phyloP scores from a whole-genome alignment of 2,113 vertebrate genomes.

The Protobothrops mucrosquamatus region DNA sequence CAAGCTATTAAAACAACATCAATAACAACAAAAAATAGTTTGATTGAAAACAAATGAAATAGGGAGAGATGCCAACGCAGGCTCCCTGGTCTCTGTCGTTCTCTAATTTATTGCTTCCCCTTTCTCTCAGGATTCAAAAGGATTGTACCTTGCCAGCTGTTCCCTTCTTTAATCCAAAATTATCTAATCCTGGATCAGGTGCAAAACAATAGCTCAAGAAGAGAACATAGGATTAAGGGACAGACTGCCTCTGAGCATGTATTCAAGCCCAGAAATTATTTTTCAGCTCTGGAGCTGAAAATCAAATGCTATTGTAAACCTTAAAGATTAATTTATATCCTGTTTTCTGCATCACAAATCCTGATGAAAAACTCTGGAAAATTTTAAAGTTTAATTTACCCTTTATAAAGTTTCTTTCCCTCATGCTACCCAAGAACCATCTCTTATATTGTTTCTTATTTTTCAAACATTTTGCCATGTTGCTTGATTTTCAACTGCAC shows the following conservation, averaged over 20 bases:
- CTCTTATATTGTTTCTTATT: not conserved
- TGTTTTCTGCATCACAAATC: not conserved
- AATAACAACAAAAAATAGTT: not conserved
- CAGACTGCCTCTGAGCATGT: not conserved
- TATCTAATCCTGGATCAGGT: not conserved
- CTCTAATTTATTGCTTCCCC: not conserved
- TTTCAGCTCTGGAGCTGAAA: not conserved
- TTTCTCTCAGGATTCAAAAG: not conserved
- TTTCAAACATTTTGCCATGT: not conserved
- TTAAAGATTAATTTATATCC: not conserved
- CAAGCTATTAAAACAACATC: not conserved
- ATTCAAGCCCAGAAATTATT: not conserved
- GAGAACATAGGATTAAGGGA: not conserved
- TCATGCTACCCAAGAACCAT: not conserved
- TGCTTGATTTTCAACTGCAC: not conserved
- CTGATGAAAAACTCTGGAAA: not conserved
- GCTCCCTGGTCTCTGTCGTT: not conserved
- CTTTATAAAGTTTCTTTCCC: not conserved
- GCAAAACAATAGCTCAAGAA: not conserved
- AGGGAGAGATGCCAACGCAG: not conserved
- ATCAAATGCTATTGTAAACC: not conserved
- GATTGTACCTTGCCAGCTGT: not conserved
- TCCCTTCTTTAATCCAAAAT: not conserved
- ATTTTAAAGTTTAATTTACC: not conserved
- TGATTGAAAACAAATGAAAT: constrained; percentile 13